Percentiles rank a stretch among this genome's conserved stretches.
Conservation (phyloP, 2,797 vertebrate species). For the Numenius phaeopus region DNA sequence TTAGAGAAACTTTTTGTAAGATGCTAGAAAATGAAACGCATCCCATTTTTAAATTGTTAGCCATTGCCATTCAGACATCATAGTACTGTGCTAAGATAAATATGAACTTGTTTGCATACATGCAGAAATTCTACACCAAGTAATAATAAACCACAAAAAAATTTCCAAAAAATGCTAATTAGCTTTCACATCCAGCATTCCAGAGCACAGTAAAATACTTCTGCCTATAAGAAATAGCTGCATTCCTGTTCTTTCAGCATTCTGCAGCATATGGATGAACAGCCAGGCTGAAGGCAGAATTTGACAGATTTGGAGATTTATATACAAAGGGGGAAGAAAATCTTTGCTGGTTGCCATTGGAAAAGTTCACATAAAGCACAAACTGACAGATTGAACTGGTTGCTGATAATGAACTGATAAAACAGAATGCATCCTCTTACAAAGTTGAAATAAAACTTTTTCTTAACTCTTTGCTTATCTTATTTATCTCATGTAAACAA, state of each 20-base stretch:
- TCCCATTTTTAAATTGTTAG: background rate
- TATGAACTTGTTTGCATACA: background rate
- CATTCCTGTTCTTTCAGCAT: background rate
- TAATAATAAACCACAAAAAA: background rate
- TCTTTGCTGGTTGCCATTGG: constrained; percentile 28
- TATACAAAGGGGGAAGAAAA: background rate
- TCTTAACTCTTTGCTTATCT: background rate
- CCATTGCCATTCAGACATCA: background rate
- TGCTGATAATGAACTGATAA: constrained; percentile 30
- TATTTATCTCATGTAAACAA: background rate
- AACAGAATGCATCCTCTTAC: background rate
- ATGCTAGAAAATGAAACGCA: background rate
- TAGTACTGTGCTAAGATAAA: background rate
- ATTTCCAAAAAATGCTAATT: background rate
- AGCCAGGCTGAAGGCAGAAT: constrained; percentile 47
- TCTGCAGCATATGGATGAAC: constrained; percentile 51
- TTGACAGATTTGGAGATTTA: constrained; percentile 45
- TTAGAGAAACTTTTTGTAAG: background rate
- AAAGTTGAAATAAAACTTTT: background rate
- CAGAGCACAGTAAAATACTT: background rate
- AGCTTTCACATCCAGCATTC: background rate
- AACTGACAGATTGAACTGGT: constrained; percentile 41
- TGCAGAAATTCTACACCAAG: background rate
- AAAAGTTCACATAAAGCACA: constrained; percentile 51
- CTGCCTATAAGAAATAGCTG: background rate